Evolutionary conservation across 2,797 vertebrate species (phyloP).

Genomic region (Orientallactaga sibirica): DNA sequence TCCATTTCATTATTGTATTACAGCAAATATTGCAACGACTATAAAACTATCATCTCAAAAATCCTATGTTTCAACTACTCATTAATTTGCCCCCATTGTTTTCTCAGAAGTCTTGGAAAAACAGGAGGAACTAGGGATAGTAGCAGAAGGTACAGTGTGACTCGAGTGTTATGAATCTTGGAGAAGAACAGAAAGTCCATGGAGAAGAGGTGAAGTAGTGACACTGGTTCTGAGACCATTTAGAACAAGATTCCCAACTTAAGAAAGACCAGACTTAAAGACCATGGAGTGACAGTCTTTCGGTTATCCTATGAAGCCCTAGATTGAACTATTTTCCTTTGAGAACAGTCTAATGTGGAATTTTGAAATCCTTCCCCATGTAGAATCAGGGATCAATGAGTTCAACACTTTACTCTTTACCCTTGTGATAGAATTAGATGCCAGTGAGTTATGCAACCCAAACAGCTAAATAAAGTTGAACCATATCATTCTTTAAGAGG

Average conservation of each 20-base stretch:
- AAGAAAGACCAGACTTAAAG: slow-evolving; percentile 23
- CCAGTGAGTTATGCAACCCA: slow-evolving; percentile 19
- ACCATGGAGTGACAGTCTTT: not conserved
- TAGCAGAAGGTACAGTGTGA: not conserved
- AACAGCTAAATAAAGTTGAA: slow-evolving; percentile 19
- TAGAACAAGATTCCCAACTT: slow-evolving; percentile 33
- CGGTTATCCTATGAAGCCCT: not conserved
- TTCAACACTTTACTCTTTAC: not conserved
- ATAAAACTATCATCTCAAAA: slow-evolving; percentile 43
- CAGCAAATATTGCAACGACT: slow-evolving; percentile 11
- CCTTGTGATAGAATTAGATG: slow-evolving; percentile 3
- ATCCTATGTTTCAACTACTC: not conserved
- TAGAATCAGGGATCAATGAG: not conserved
- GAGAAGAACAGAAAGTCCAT: not conserved
- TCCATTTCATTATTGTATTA: slow-evolving; percentile 40
- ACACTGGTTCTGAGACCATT: not conserved
- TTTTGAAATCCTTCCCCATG: slow-evolving; percentile 47
- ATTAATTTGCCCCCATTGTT: slow-evolving; percentile 36
- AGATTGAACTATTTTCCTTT: slow-evolving; percentile 5
- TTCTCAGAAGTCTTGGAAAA: slow-evolving; percentile 5
- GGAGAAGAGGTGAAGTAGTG: not conserved
- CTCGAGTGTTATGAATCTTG: not conserved
- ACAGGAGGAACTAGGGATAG: not conserved
- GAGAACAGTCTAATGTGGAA: slow-evolving; percentile 7
- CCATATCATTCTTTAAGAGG: slow-evolving; percentile 22